Base-by-base conservation (phyloP, 1,140 invertebrate genomes). In the Drosophila rufa region DNA sequence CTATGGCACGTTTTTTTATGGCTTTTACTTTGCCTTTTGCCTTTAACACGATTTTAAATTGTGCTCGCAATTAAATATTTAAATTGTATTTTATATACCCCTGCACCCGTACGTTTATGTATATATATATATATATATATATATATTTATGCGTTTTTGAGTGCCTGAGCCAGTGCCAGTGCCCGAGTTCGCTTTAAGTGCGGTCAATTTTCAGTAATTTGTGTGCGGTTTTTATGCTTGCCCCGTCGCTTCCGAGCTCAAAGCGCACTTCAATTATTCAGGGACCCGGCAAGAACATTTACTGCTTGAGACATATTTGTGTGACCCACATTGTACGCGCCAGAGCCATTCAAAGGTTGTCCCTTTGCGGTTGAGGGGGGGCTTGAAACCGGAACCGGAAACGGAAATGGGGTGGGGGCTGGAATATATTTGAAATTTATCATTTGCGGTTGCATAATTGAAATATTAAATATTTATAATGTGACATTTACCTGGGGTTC, bases 141-240 rank as follows among this genome's bases (percentile, higher is more conserved):
- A 17, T 22, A 17, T 48, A 14, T 38, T 46, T 50, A 40, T 15
- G 30, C 14, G 25, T 17, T 14, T 67, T 56, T 62, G 47, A 56
- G 60, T 58, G 73, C 25, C 17, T 42, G 56, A 19, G 48, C 50
- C 50, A 38, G 50, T 62, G 27, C 27, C 27, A 30, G 42, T 67
- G 27, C 27, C 27, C 5, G 42, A 56, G 70, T 68, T 1, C 46
- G 82, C 61, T 76, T 83, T 78, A 75, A 80, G 84, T 83, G 77
- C 65, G 83, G 84, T 89, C 84, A 87, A 84, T 89, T 89, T 87
- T 66, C 38, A 80, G 83, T 82, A 82, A 87, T 87, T 87, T 80
- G 79, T 64, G 48, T 86, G 75, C 64, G 70, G 66, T 80, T 89
- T 83, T 80, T 89, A 78, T 89, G 83, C 51, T 60, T 80, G 19